Conservation (phyloP, 2,888 invertebrate genomes). For the Trachelus stipa region DNA sequence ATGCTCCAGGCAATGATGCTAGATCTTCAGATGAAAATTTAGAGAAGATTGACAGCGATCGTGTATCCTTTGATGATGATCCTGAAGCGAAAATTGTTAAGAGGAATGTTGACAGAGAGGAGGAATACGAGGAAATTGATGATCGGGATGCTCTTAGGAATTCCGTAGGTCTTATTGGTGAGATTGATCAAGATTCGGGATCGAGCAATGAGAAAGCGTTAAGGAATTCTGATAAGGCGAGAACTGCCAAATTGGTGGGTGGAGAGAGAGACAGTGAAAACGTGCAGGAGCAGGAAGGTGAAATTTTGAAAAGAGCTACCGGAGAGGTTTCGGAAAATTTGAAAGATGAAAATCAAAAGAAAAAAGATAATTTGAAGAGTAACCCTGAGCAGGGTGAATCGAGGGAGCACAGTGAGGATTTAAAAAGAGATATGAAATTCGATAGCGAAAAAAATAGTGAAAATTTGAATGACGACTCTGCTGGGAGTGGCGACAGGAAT, state of each 20-base stretch:
- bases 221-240: constrained; percentile 37
- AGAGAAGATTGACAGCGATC: not conserved
- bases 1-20: too few relatives aligned
- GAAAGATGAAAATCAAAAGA: constrained; percentile 11
- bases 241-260: constrained; percentile 24
- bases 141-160: constrained; percentile 15
- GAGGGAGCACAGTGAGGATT: not conserved
- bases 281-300: constrained; percentile 20
- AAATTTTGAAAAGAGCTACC: not conserved
- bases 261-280: constrained; percentile 32
- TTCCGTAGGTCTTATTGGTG: too few relatives aligned
- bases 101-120: constrained; percentile 29
- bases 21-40: not conserved
- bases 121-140: constrained; percentile 40
- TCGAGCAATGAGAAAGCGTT: constrained; percentile 43
- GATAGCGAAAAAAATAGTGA: constrained; percentile 18
- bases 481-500: not conserved
- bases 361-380: constrained; percentile 7
- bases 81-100: constrained; percentile 32
- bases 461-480: constrained; percentile 9
- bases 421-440: constrained; percentile 7
- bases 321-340: constrained; percentile 7
- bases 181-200: too few relatives aligned
- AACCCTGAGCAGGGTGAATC: constrained; percentile 7
- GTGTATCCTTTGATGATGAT: constrained; percentile 8